phyloP scores from a whole-genome alignment of 2,113 vertebrate species.

The Cavia porcellus region DNA sequence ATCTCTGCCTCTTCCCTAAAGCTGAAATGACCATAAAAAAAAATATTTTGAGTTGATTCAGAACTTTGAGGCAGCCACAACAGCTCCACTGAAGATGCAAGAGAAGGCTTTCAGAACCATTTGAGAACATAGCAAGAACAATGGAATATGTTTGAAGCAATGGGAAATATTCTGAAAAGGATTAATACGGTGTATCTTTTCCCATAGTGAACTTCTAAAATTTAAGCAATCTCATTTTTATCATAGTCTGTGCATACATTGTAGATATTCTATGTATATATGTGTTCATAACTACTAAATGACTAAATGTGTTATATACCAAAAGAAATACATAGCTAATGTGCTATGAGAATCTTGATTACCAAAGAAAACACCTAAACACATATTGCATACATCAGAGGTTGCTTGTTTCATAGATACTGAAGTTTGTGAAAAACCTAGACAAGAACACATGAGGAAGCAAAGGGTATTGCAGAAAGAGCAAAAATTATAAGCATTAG shows the following conservation, averaged over 20 bases:
- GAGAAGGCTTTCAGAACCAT: not conserved
- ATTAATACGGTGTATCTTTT: not conserved
- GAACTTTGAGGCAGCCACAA: not conserved
- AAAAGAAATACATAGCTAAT: not conserved
- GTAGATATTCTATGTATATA: not conserved
- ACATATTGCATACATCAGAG: not conserved
- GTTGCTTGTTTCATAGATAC: not conserved
- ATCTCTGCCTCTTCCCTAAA: not conserved
- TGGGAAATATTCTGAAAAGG: not conserved
- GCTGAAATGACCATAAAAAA: not conserved
- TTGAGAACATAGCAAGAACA: not conserved
- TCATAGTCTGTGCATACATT: not conserved
- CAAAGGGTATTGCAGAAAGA: not conserved
- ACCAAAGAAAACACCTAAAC: not conserved
- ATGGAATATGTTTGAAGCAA: not conserved
- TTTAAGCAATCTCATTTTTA: not conserved
- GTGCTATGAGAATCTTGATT: not conserved
- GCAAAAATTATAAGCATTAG: not conserved
- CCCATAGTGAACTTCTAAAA: not conserved
- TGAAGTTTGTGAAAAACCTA: not conserved
- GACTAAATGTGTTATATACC: not conserved
- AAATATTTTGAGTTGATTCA: not conserved
- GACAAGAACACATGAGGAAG: not conserved
- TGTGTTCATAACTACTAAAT: not conserved
- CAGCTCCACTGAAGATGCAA: not conserved